A percentile compares a stretch with the other conserved stretches of the same genome.
phyloP scores from a whole-genome alignment of 1,140 invertebrate species.

The Gonatopus flavifemur region DNA sequence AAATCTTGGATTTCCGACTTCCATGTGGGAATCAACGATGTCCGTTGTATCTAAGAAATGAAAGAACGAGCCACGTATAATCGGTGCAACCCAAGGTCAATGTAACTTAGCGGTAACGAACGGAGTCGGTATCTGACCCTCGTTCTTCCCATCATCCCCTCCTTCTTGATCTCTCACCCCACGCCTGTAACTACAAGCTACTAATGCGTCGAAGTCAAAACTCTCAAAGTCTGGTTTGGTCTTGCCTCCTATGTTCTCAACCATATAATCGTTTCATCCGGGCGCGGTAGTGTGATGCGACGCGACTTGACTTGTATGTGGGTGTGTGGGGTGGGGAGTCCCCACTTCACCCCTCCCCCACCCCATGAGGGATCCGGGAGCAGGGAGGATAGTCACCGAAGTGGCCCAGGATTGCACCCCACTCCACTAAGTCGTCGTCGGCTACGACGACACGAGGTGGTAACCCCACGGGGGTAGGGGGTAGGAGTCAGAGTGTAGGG shows the following conservation, averaged over 20 bases:
- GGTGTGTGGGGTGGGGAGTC: slow-evolving; percentile 26
- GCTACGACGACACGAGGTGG: slow-evolving; percentile 21
- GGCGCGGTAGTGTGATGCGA: background rate
- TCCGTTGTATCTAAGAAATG: too few relatives aligned
- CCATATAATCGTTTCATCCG: background rate
- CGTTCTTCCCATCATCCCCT: too few relatives aligned
- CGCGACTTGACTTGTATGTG: slow-evolving; percentile 13
- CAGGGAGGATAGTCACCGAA: slow-evolving; percentile 45
- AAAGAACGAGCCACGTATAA: too few relatives aligned
- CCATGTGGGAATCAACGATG: too few relatives aligned
- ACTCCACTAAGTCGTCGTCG: too few relatives aligned
- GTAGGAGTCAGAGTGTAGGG: slow-evolving; percentile 39
- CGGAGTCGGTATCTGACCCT: too few relatives aligned
- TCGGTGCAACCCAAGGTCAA: too few relatives aligned
- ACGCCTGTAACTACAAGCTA: background rate
- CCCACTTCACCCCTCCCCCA: slow-evolving; percentile 44
- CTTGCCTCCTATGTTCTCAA: too few relatives aligned
- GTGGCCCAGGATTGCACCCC: slow-evolving; percentile 39
- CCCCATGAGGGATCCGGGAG: slow-evolving; percentile 38
- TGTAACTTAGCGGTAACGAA: too few relatives aligned
- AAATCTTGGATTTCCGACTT: too few relatives aligned
- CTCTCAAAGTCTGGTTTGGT: background rate
- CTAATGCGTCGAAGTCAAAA: background rate
- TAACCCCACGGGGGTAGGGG: slow-evolving; percentile 41
- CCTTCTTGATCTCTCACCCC: background rate